phyloP scores from a whole-genome alignment of 2,797 vertebrate species.

The Chaenodraco wilsoni region DNA sequence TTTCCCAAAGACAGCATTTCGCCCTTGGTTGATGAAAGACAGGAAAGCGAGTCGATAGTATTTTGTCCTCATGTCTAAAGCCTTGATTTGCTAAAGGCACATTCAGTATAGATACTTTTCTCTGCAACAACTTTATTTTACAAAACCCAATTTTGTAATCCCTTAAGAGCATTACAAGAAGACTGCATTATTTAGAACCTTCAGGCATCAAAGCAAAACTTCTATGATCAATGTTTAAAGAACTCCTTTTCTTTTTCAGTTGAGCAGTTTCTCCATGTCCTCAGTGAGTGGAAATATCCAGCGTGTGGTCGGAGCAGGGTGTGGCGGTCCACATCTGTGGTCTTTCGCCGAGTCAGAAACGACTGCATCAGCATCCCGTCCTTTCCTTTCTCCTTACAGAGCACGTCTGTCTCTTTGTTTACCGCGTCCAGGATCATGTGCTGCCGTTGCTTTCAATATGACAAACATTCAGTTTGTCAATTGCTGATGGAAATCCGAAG shows the following conservation, averaged over 20 bases:
- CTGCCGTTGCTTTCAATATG: slow-evolving; percentile 25
- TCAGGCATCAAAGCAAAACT: slow-evolving; percentile 22
- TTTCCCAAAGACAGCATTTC: not conserved
- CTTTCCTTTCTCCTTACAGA: slow-evolving; percentile 25
- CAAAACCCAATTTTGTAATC: slow-evolving; percentile 13
- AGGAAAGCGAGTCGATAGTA: slow-evolving; percentile 9
- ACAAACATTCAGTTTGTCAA: slow-evolving; percentile 41
- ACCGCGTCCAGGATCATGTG: not conserved
- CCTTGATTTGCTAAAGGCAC: not conserved
- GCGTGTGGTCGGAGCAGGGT: slow-evolving; percentile 54
- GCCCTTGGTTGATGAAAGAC: slow-evolving; percentile 25
- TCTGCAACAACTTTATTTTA: slow-evolving; percentile 8
- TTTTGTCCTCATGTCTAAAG: not conserved
- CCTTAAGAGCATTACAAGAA: slow-evolving; percentile 25
- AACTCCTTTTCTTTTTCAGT: slow-evolving; percentile 17
- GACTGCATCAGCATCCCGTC: slow-evolving; percentile 45
- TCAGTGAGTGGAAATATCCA: slow-evolving; percentile 61
- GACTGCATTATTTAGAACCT: slow-evolving; percentile 33
- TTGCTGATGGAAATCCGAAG: slow-evolving; percentile 49
- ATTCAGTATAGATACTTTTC: not conserved
- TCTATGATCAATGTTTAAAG: slow-evolving; percentile 12
- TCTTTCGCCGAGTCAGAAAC: slow-evolving; percentile 47
- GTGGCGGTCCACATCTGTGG: slow-evolving; percentile 62
- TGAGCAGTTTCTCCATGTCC: slow-evolving; percentile 42
- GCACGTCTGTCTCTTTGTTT: slow-evolving; percentile 52